Percentiles rank a stretch among this genome's conserved stretches.
Conservation (phyloP, 2,888 invertebrate genomes). For the Tanypteryx hageni region DNA sequence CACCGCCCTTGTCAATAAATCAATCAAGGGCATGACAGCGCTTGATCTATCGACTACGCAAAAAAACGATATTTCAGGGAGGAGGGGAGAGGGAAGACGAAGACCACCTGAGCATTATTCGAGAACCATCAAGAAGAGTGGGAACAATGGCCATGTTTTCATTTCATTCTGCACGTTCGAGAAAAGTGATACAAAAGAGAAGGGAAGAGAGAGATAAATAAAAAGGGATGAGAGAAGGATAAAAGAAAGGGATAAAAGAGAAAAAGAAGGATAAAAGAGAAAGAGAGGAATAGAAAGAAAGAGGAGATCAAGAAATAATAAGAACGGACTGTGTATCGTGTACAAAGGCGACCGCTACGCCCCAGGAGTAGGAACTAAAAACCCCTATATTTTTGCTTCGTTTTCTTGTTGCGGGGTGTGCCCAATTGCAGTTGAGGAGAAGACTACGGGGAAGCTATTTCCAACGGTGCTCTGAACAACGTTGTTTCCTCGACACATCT, state of each 20-base stretch:
- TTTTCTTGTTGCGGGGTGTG: not conserved
- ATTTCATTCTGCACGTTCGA: not conserved
- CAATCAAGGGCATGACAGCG: slow-evolving; percentile 22
- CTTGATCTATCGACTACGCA: slow-evolving; percentile 54
- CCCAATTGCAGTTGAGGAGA: not conserved
- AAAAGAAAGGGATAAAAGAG: no score
- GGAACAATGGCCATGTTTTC: not conserved
- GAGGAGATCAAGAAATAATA: not conserved
- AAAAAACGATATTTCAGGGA: not conserved
- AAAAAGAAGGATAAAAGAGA: not conserved
- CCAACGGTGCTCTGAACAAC: not conserved
- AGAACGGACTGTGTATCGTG: not conserved
- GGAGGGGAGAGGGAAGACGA: not conserved
- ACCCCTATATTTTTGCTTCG: not conserved
- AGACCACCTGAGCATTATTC: slow-evolving; percentile 42
- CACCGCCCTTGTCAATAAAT: slow-evolving; percentile 28
- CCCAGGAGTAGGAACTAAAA: not conserved
- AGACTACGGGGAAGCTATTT: not conserved
- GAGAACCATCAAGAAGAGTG: slow-evolving; percentile 31
- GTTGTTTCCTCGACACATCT: no score
- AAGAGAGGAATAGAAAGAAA: not conserved
- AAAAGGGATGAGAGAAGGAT: no score
- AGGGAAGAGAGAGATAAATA: not conserved
- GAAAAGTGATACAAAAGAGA: not conserved
- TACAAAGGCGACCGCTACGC: slow-evolving; percentile 11